A percentile compares a stretch with the other conserved stretches of the same genome.
phyloP scores from a whole-genome alignment of 2,888 invertebrate genomes.

The Yponomeuta plumbellus region DNA sequence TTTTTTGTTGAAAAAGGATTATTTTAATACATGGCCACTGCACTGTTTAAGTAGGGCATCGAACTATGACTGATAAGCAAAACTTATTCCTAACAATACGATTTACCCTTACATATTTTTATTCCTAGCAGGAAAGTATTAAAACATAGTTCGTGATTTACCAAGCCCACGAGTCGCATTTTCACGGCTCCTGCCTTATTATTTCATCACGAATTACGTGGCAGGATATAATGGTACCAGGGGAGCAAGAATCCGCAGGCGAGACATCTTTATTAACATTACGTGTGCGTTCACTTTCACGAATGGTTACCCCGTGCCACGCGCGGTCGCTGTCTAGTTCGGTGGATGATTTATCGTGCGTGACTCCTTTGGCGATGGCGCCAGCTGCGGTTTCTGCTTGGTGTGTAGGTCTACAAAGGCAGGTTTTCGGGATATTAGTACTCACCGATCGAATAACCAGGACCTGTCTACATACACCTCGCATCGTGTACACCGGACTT shows the following conservation, averaged over 20 bases:
- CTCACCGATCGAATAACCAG: too few relatives aligned
- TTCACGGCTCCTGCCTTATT: slow-evolving; percentile 9
- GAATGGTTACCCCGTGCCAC: neutral
- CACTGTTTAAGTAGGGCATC: too few relatives aligned
- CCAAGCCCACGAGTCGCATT: neutral
- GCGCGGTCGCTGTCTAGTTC: neutral
- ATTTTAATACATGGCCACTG: too few relatives aligned
- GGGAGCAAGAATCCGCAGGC: slow-evolving; percentile 8
- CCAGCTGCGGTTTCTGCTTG: too few relatives aligned
- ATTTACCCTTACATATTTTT: too few relatives aligned
- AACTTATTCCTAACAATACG: too few relatives aligned
- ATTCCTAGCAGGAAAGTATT: neutral
- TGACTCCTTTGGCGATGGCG: neutral
- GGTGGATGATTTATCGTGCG: neutral
- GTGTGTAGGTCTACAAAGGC: too few relatives aligned
- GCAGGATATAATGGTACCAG: slow-evolving; percentile 13
- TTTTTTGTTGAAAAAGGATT: too few relatives aligned
- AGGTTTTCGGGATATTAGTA: too few relatives aligned
- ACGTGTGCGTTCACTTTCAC: slow-evolving; percentile 7
- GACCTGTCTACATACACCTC: too few relatives aligned
- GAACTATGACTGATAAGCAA: too few relatives aligned
- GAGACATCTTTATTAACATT: slow-evolving; percentile 13
- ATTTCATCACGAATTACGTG: slow-evolving; percentile 11
- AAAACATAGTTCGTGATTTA: slow-evolving; percentile 3
- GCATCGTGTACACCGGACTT: too few relatives aligned